Evolutionary conservation across 2,113 vertebrate genomes (phyloP), one percentile per base, ranked within the genome.

Genomic region (Aplodontia rufa): DNA sequence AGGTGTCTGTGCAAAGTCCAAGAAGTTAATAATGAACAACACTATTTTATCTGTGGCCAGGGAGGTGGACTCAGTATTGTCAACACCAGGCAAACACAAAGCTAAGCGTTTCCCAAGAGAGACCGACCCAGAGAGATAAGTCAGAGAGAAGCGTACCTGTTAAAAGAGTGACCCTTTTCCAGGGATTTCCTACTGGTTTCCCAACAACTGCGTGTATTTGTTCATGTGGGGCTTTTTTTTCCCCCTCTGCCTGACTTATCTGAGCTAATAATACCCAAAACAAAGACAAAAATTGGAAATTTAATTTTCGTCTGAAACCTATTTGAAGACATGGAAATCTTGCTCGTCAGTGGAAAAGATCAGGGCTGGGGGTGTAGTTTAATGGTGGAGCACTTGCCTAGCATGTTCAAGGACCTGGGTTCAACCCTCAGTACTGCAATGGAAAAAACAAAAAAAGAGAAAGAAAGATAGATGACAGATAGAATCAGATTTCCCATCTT

Each of bases 21-120:
- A 95, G 89, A 97, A 95, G 96, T 97, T 97, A 96, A 94, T 9
- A 71, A 94, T n/a, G 22, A 96, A 95, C 94, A 74, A 78, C 78
- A 82, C 76, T 68, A 93, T 96, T 98, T 84, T 96, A 95, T 94
- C 66, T 96, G 80, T 78, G 40, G 81, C 95, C 90, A 68, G 80
- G 81, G 90, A 96, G 92, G 90, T 83, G 49, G 72, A 0, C 71
- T 90, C 83, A n/a, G 71, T 47, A 1, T 91, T 90, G 93, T 88
- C 97, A 96, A 79, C 95, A 84, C 75, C 74, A 91, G 55, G 69
- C 75, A 55, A 97, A 98, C 88, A 96, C 87, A 90, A n/a, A 8
- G 8, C 87, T 89, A 58, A 92, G 83, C 51, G 0, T 96, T 97
- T 98, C 96, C 94, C 76, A 60, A 90, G 90, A 94, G 80, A 92